These are phyloP conservation scores for Andricus grossulariae DNA, from an alignment of 1,140 invertebrate genomes.

Conservation along the genomic window DNA sequence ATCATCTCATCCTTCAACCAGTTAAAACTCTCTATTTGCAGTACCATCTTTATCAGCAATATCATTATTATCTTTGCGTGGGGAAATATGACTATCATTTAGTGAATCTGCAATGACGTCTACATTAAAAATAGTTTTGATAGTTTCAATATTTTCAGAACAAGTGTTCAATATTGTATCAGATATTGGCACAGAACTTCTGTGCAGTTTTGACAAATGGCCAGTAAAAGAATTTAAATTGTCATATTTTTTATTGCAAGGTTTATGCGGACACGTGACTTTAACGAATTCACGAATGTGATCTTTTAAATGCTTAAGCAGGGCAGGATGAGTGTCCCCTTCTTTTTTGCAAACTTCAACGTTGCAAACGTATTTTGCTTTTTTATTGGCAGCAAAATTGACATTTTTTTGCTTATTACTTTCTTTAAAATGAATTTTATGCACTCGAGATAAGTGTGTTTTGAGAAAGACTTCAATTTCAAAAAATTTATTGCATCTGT, in stretches of 20 bases:
- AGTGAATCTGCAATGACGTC: not conserved
- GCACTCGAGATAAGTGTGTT: constrained; percentile 1
- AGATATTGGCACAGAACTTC: not conserved
- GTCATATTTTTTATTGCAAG: not conserved
- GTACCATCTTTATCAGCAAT: not conserved
- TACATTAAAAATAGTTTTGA: not conserved
- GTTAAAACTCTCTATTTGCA: no score
- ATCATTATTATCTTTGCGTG: not conserved
- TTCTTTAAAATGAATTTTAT: not conserved
- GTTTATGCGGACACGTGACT: not conserved
- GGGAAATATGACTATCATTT: not conserved
- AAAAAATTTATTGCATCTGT: constrained; percentile 8
- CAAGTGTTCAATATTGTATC: not conserved
- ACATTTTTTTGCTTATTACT: not conserved
- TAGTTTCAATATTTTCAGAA: not conserved
- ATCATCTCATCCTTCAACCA: no score
- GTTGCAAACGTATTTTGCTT: constrained; percentile 2
- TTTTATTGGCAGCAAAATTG: not conserved
- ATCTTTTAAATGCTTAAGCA: not conserved
- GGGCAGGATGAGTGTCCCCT: not conserved
- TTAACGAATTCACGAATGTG: not conserved
- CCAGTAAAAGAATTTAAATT: not conserved
- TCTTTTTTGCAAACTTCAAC: not conserved
- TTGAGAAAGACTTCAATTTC: not conserved
- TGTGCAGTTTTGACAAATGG: not conserved